A percentile compares a stretch with the other conserved stretches of the same genome.
Evolutionary conservation across 2,888 invertebrate species (phyloP).

Genomic region (Limenitis camilla): DNA sequence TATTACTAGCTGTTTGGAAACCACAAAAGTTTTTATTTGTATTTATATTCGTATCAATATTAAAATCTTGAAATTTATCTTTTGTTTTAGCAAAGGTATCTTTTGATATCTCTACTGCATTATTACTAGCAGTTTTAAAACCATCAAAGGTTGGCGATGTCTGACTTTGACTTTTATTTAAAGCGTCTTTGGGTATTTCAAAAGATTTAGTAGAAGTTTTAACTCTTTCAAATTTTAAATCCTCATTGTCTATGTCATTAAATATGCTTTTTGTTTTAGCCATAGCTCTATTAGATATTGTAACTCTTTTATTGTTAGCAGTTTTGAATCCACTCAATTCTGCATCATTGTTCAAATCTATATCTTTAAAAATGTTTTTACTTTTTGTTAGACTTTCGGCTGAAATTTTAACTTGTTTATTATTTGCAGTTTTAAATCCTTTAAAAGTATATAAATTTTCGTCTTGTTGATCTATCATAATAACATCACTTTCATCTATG

Average conservation of each 20-base stretch:
- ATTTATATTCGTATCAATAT: constrained; percentile 1
- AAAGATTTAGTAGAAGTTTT: constrained; percentile 37
- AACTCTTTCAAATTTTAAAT: too few species aligned
- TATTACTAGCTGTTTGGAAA: constrained; percentile 48
- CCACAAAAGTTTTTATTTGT: constrained; percentile 14
- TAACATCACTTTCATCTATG: neutral
- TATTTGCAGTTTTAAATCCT: constrained; percentile 39
- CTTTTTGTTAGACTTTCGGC: constrained; percentile 39
- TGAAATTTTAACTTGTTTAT: constrained; percentile 34
- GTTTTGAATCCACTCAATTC: constrained; percentile 39
- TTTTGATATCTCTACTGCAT: constrained; percentile 35
- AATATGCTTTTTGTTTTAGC: constrained; percentile 38
- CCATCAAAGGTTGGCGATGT: constrained; percentile 20
- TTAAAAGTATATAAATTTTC: constrained; percentile 6
- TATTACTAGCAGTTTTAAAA: constrained; percentile 39
- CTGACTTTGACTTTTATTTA: constrained; percentile 31
- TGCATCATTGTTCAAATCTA: constrained; percentile 3
- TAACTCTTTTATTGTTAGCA: constrained; percentile 47
- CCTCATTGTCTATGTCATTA: constrained; percentile 23
- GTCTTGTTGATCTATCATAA: neutral
- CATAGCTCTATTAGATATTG: constrained; percentile 37
- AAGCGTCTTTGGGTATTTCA: constrained; percentile 31
- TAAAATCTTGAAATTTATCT: constrained; percentile 31
- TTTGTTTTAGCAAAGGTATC: constrained; percentile 31
- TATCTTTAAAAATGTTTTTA: constrained; percentile 39